Conservation (phyloP, 2,888 invertebrate genomes). For the Tetragonula carbonaria region DNA sequence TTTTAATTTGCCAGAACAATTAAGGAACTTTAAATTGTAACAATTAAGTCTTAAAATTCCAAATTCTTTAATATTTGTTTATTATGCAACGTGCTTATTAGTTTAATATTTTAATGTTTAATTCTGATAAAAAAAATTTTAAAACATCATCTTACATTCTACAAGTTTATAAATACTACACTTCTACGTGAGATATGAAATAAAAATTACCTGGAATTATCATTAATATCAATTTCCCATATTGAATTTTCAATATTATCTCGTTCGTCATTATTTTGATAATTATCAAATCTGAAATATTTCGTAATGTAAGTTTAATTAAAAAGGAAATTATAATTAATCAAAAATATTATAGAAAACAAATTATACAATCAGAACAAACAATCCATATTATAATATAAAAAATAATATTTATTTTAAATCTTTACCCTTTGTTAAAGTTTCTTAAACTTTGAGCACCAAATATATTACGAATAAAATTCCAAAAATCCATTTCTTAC, state of each 20-base stretch:
- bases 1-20: background rate
- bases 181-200: slow-evolving; percentile 2
- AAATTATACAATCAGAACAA: background rate
- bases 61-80: background rate
- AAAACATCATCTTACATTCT: too few species aligned
- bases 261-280: slow-evolving; percentile 56
- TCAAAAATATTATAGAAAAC: background rate
- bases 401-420: background rate
- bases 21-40: background rate
- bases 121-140: background rate
- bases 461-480: slow-evolving; percentile 76
- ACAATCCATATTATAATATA: background rate
- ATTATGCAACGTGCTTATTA: background rate
- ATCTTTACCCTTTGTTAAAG: slow-evolving; percentile 67
- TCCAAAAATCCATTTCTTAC: slow-evolving; percentile 73
- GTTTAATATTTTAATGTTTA: background rate
- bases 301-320: background rate
- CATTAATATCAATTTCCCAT: slow-evolving; percentile 80
- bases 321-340: background rate
- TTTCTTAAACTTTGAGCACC: slow-evolving; percentile 60
- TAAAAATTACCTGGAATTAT: slow-evolving; percentile 76
- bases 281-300: slow-evolving; percentile 66
- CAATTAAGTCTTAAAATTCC: background rate
- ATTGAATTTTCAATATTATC: slow-evolving; percentile 80
- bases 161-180: background rate